Conservation (phyloP, 1,140 invertebrate genomes). For the Calephelis virginiensis region DNA sequence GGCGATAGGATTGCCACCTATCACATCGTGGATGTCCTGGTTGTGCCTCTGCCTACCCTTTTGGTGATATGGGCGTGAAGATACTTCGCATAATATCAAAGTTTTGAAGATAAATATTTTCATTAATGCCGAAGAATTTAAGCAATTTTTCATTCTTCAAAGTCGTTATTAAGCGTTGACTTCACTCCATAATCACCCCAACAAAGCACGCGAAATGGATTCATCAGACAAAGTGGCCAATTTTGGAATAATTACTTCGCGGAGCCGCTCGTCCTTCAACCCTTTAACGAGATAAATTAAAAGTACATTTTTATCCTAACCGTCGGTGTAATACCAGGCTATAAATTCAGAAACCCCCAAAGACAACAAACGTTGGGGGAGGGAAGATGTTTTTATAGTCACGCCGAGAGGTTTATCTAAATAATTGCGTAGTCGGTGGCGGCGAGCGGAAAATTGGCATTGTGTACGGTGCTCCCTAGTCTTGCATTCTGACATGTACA, state of each 20-base stretch:
- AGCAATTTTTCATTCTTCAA: conserved; percentile 63
- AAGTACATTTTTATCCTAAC: conserved; percentile 77
- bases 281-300: conserved; percentile 79
- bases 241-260: conserved; percentile 76
- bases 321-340: conserved; percentile 63
- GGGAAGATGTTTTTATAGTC: conserved; percentile 76
- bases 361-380: conserved; percentile 69
- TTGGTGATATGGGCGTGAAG: too few relatives aligned
- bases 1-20: too few relatives aligned
- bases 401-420: conserved; percentile 77
- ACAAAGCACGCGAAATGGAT: conserved; percentile 66
- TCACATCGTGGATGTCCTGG: too few relatives aligned
- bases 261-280: conserved; percentile 73
- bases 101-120: conserved; percentile 1
- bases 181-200: conserved; percentile 59
- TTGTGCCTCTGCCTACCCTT: too few relatives aligned
- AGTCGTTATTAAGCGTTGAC: conserved; percentile 60
- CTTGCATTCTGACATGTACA: conserved; percentile 42
- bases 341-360: conserved; percentile 76
- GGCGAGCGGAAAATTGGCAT: conserved; percentile 76
- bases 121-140: neutral
- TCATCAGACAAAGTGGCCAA: conserved; percentile 77
- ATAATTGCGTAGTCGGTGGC: conserved; percentile 76
- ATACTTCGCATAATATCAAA: too few relatives aligned
- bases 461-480: conserved; percentile 43